Conservation (phyloP, 2,113 vertebrate genomes). For the Leptobrachium ailaonicum region DNA sequence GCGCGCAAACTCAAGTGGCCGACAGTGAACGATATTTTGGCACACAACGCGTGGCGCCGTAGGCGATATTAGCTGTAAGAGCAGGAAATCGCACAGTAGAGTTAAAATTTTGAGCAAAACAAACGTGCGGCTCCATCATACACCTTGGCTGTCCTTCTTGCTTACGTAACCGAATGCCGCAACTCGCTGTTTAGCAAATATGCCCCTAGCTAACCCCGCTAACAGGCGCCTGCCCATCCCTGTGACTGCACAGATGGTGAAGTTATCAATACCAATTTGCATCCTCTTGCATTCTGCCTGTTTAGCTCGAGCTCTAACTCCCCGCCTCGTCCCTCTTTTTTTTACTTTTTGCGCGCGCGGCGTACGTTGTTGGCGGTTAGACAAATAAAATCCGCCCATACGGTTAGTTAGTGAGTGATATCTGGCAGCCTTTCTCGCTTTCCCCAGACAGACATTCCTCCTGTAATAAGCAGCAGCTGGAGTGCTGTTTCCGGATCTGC, state of each 20-base stretch:
- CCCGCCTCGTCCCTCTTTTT: conserved; percentile 1
- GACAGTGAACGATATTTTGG: no score
- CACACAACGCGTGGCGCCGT: no score
- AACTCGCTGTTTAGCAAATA: no score
- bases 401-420: conserved; percentile 72
- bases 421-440: conserved; percentile 59
- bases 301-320: neutral
- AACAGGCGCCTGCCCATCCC: no score
- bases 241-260: neutral
- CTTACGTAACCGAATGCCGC: no score
- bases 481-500: conserved; percentile 68
- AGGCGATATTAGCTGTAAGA: no score
- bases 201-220: no score
- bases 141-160: no score
- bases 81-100: no score
- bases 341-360: neutral
- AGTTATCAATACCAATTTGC: neutral
- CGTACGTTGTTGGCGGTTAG: conserved; percentile 13
- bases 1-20: no score
- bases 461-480: conserved; percentile 80
- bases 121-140: no score
- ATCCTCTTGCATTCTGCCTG: neutral
- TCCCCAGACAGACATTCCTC: conserved; percentile 73
- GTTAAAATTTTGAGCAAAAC: no score
- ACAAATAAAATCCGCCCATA: conserved; percentile 30